A percentile compares a stretch with the other conserved stretches of the same genome.
These are phyloP conservation scores for Salvator merianae DNA, from an alignment of 2,113 vertebrate species.

Conservation along the genomic window DNA sequence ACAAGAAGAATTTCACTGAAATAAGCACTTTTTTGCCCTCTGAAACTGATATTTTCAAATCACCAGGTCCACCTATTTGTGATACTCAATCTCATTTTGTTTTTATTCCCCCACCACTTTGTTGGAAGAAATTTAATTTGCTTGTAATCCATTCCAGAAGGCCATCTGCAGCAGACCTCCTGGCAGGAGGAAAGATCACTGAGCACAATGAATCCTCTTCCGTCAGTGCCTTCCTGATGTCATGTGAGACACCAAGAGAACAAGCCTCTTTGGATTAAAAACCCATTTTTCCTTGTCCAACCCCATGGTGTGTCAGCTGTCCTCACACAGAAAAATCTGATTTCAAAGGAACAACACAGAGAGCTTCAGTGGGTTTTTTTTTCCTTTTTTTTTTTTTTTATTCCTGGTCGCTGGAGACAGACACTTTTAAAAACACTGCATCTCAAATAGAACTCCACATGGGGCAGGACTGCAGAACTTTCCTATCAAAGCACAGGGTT, in stretches of 20 bases:
- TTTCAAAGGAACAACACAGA: background rate
- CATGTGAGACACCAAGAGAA: constrained; percentile 9
- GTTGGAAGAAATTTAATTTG: constrained; percentile 42
- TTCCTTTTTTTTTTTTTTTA: accelerated
- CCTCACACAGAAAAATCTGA: background rate
- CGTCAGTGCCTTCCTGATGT: background rate
- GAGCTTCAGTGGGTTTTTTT: accelerated
- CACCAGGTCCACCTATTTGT: constrained; percentile 1
- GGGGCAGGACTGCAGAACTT: background rate
- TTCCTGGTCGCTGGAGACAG: background rate
- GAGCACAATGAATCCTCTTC: constrained; percentile 19
- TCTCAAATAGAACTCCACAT: background rate
- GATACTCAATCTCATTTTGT: background rate
- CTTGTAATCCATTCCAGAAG: constrained; percentile 51
- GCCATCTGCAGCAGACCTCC: constrained; percentile 6
- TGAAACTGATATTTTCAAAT: constrained; percentile 42
- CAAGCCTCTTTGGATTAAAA: constrained; percentile 25
- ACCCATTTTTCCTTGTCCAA: constrained; percentile 12
- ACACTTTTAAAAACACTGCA: background rate
- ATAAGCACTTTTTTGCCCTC: background rate
- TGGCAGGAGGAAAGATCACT: constrained; percentile 17
- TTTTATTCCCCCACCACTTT: background rate
- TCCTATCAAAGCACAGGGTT: background rate
- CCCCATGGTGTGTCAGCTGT: background rate
- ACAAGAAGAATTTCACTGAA: background rate